These are phyloP conservation scores for Meandrina meandrites DNA, from an alignment of 92 coral and sea anemone genomes.

Conservation along the genomic window DNA sequence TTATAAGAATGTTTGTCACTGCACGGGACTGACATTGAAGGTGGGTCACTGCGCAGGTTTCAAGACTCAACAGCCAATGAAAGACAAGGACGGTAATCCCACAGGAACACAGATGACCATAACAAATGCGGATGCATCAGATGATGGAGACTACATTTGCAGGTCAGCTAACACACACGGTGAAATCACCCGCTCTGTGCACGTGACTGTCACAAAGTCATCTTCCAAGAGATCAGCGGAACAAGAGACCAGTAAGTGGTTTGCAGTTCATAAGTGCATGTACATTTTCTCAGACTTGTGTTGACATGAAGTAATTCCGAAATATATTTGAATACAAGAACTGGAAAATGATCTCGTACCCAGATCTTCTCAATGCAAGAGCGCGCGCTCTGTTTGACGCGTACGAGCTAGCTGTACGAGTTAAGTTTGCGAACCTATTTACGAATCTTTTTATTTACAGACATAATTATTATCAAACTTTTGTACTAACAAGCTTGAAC, in stretches of 20 bases:
- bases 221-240: conserved; percentile 2
- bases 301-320: too few species aligned
- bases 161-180: conserved; percentile 17
- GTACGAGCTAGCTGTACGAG: too few species aligned
- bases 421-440: too few species aligned
- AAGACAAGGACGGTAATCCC: conserved; percentile 36
- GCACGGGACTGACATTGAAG: background rate
- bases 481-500: too few species aligned
- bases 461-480: too few species aligned
- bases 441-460: too few species aligned
- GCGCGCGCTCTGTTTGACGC: too few species aligned
- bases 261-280: background rate
- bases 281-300: background rate
- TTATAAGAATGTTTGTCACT: background rate
- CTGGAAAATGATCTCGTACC: too few species aligned
- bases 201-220: conserved; percentile 7
- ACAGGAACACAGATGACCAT: conserved; percentile 46
- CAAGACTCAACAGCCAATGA: conserved; percentile 28
- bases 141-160: conserved; percentile 5
- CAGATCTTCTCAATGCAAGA: too few species aligned
- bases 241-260: background rate
- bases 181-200: conserved; percentile 5
- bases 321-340: too few species aligned
- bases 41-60: conserved; percentile 4
- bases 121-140: conserved; percentile 7